Evolutionary conservation across 2,113 vertebrate species (phyloP), one percentile per base, ranked within the genome.

Genomic region (Perca schrenkii): DNA sequence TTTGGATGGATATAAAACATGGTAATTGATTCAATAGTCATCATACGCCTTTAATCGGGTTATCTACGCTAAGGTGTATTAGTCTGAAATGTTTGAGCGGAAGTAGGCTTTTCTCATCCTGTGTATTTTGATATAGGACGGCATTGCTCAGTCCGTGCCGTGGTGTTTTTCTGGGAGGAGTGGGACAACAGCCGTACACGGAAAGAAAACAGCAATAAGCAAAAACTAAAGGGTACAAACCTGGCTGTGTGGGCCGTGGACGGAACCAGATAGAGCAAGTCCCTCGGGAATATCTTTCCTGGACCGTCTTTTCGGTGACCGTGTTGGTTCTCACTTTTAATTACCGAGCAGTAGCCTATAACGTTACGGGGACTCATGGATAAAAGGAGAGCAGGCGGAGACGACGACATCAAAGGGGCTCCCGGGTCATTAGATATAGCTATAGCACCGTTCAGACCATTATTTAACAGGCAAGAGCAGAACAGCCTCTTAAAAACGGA

Each of bases 151-250:
- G 43, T 54, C 22, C 56, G 50, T 53, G 49, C 22, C 56, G 40
- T 53, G 49, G 61, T 62, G 28, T 77, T 49, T 75, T 75, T 68
- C 58, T 57, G 66, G 75, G 75, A 83, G 74, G 70, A 49, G 72
- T 31, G 76, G 54, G 56, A 58, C 53, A 77, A 56, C 52, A 34
- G 71, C 67, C 28, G 53, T 22, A 25, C 19, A n/a, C 31, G 56
- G 62, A 56, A 5, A 67, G 28, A 58, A 69, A 86, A 66, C 21
- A 56, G 64, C 17, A 67, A 46, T 53, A 40, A 52, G 16, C 63
- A 68, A 12, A 43, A 66, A 28, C 58, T 57, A 40, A 43, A 52
- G 54, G 40, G 63, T 61, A 15, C 62, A 14, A 54, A 80, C 12
- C 19, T 13, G 50, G 56, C 40, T 13, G 22, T 25, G 65, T 47